Percentiles rank a stretch among this genome's conserved stretches.
phyloP scores from a whole-genome alignment of 2,113 vertebrate species.

The Uria aalge region DNA sequence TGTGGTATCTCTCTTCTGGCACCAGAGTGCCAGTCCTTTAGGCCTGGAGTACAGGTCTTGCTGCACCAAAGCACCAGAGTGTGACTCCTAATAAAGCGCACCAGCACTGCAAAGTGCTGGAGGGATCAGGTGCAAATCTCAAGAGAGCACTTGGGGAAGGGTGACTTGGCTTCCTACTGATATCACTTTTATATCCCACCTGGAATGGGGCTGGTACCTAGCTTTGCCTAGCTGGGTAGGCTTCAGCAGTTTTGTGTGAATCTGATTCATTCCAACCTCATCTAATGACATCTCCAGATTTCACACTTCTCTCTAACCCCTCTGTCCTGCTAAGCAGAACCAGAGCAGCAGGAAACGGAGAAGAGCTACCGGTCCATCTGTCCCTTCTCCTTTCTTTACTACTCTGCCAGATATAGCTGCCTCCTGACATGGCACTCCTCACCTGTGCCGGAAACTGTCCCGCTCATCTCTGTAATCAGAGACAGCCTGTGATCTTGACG shows the following conservation, averaged over 20 bases:
- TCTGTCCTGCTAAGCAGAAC: neutral
- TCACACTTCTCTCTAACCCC: neutral
- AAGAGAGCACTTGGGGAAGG: neutral
- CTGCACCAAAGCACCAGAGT: neutral
- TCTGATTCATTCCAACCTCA: neutral
- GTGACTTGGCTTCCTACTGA: neutral
- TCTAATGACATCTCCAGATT: neutral
- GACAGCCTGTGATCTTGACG: constrained; percentile 70
- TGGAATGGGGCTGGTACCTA: neutral
- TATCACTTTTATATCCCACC: neutral
- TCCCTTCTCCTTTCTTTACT: neutral
- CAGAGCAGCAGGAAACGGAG: neutral
- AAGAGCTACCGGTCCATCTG: neutral
- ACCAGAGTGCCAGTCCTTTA: neutral
- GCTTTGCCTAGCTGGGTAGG: neutral
- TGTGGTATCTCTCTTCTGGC: neutral
- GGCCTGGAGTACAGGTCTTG: neutral
- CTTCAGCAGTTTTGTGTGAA: neutral
- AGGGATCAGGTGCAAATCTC: neutral
- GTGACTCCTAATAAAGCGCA: neutral
- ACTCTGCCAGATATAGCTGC: neutral
- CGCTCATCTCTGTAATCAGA: constrained; percentile 75
- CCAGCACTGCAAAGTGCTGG: neutral
- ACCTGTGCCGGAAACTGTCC: constrained; percentile 77
- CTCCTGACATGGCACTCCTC: neutral